phyloP scores from a whole-genome alignment of 2,113 vertebrate species.

The Lanius ludovicianus region DNA sequence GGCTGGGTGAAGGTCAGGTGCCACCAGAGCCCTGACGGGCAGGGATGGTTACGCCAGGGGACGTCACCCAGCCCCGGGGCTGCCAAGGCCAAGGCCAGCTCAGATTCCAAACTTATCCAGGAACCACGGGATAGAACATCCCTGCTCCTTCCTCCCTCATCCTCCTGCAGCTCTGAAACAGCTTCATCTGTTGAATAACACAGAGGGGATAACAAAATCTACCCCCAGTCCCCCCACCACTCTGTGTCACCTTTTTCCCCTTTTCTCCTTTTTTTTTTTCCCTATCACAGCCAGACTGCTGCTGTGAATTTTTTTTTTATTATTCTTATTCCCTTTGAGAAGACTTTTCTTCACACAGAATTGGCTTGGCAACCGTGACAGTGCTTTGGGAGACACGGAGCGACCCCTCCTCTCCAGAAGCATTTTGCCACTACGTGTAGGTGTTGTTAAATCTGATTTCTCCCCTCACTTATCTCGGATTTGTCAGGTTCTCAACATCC shows the following conservation, averaged over 20 bases:
- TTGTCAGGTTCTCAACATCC: constrained; percentile 32
- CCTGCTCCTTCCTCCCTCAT: not conserved
- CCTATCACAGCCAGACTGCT: not conserved
- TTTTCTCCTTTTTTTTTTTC: not conserved
- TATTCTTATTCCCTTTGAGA: not conserved
- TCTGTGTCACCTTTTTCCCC: not conserved
- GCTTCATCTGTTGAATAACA: not conserved
- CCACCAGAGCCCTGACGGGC: not conserved
- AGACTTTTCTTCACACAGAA: not conserved
- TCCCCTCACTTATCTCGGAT: not conserved
- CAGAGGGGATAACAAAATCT: not conserved
- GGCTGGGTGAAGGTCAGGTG: not conserved
- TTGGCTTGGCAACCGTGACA: constrained; percentile 28
- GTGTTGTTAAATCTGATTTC: constrained; percentile 19
- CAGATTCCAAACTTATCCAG: not conserved
- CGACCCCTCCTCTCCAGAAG: not conserved
- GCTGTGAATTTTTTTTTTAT: not conserved
- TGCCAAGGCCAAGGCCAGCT: not conserved
- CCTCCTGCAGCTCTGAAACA: not conserved
- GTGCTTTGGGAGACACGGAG: not conserved
- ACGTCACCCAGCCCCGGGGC: not conserved
- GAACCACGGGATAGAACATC: not conserved
- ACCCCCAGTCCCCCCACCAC: too few species aligned
- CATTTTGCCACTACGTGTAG: constrained; percentile 20
- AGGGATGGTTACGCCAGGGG: not conserved